These are phyloP conservation scores for Caenorhabditis sp. DNA, from an alignment of 2,888 invertebrate genomes.

Conservation along the genomic window DNA sequence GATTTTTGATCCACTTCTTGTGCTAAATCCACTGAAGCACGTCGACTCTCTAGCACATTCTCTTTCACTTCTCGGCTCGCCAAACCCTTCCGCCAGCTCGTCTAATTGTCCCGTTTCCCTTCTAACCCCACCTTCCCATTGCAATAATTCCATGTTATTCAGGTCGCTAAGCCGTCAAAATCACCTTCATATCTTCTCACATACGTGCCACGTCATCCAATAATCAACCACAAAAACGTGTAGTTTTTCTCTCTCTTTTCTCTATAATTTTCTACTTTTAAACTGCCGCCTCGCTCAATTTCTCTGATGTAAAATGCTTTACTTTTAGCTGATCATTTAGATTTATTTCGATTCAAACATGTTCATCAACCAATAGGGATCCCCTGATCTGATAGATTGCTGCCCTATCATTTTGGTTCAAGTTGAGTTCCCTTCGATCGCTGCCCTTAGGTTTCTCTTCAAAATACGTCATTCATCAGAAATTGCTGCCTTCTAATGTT, in stretches of 20 bases:
- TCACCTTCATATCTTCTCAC: slow-evolving; percentile 26
- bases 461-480: neutral
- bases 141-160: slow-evolving; percentile 27
- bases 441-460: slow-evolving; percentile 24
- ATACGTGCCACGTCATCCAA: slow-evolving; percentile 21
- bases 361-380: neutral
- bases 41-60: neutral
- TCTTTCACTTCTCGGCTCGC: slow-evolving; percentile 15
- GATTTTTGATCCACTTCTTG: slow-evolving; percentile 11
- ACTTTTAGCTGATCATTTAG: neutral
- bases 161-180: slow-evolving; percentile 16
- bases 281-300: slow-evolving; percentile 16
- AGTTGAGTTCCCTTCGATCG: slow-evolving; percentile 12
- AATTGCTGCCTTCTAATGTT: slow-evolving; percentile 11
- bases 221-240: slow-evolving; percentile 33
- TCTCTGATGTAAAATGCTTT: slow-evolving; percentile 37
- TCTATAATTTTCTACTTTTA: neutral
- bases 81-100: slow-evolving; percentile 21
- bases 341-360: neutral
- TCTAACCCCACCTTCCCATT: slow-evolving; percentile 48
- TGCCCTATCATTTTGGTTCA: slow-evolving; percentile 8
- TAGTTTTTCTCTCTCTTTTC: slow-evolving; percentile 18
- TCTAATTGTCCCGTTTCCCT: slow-evolving; percentile 13
- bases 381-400: slow-evolving; percentile 15
- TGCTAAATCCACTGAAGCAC: neutral